Percentiles rank a stretch among this genome's conserved stretches.
phyloP scores from a whole-genome alignment of 2,113 vertebrate species.

The Leucopsar rothschildi region DNA sequence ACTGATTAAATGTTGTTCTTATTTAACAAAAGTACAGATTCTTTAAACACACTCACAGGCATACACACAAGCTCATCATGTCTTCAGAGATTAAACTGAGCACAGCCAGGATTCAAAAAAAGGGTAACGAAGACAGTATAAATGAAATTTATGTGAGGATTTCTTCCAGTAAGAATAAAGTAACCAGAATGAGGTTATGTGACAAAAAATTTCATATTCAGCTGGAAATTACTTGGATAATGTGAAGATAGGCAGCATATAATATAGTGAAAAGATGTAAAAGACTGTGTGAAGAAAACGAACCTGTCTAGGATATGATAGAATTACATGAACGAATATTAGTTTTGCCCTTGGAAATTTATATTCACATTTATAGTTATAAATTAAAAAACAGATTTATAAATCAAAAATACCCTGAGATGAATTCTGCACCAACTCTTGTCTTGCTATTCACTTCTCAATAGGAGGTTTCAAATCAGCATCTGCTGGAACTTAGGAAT shows the following conservation, averaged over 20 bases:
- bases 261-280: neutral
- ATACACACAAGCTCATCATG: neutral
- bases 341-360: neutral
- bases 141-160: neutral
- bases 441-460: neutral
- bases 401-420: neutral
- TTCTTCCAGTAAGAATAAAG: neutral
- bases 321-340: neutral
- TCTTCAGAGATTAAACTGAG: neutral
- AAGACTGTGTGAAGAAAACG: neutral
- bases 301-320: neutral
- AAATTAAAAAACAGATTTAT: slow-evolving; percentile 7
- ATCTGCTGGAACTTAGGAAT: neutral
- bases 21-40: neutral
- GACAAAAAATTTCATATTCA: neutral
- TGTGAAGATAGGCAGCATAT: neutral
- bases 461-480: neutral
- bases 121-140: neutral
- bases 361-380: neutral
- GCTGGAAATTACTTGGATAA: neutral
- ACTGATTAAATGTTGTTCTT: neutral
- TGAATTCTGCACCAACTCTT: neutral
- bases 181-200: neutral
- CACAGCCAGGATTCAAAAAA: neutral
- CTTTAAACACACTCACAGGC: neutral